These are phyloP conservation scores for Ornithoptera priamus DNA, from an alignment of 2,888 invertebrate species.

Conservation along the genomic window DNA sequence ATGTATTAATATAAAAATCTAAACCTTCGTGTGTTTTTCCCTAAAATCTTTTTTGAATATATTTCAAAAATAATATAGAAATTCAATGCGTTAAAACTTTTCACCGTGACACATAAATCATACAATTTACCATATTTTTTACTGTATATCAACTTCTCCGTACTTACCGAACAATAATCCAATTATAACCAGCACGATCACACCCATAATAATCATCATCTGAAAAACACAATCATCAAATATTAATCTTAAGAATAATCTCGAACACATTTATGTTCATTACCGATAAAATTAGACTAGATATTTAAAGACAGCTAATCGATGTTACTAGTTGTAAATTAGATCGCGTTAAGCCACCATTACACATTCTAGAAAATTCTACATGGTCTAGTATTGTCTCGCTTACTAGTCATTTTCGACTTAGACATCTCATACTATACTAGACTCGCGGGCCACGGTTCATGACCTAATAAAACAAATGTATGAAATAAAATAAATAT, in stretches of 20 bases:
- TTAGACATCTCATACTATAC: no score
- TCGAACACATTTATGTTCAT: not conserved
- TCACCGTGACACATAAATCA: not conserved
- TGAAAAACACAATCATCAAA: slow-evolving; percentile 52
- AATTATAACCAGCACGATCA: slow-evolving; percentile 89
- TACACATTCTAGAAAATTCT: no score
- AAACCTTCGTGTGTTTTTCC: no score
- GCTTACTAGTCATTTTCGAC: no score
- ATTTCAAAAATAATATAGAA: not conserved
- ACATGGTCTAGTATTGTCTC: no score
- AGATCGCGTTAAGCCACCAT: not conserved
- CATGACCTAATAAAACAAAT: no score
- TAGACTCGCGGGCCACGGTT: no score
- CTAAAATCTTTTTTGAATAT: no score
- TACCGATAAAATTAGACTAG: not conserved
- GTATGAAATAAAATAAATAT: no score
- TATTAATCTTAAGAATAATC: not conserved
- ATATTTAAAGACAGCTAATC: not conserved
- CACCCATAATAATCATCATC: slow-evolving; percentile 96
- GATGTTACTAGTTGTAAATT: not conserved
- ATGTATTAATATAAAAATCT: not conserved
- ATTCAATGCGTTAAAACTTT: not conserved
- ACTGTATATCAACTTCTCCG: slow-evolving; percentile 3
- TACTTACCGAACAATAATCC: slow-evolving; percentile 93
- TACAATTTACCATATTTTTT: not conserved